Base-by-base conservation (phyloP, 2,797 vertebrate species). In the Mionectes olivaceus region DNA sequence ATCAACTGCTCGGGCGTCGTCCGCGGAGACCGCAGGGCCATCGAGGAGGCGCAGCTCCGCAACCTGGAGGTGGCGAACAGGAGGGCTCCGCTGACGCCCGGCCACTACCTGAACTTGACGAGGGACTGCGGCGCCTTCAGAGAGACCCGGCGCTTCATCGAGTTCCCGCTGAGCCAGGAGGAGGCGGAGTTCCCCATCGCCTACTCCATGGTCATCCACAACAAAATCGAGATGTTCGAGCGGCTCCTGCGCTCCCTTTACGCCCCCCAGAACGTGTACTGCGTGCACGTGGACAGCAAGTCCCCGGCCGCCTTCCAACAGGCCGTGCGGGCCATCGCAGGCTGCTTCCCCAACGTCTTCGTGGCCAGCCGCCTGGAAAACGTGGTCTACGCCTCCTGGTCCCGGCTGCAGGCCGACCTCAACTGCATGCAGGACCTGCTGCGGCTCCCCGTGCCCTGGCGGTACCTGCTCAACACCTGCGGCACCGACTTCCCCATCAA, bases 401-500 rank as follows among this genome's bases (percentile, higher is more conserved):
- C 97, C 21, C 90, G 96, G 46, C 44, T 97, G 53, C 94, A 95
- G 83, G 96, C 96, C 5, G 97, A 97, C 88, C 88, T 97, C 35
- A 95, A 96, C 89, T 97, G 96, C 80, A 91, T 97, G 92, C 67
- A 61, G 35, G 97, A 97, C 49, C 93, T 97, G 33, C 32, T 95
- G 33, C 41, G 7, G 61, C 95, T 94, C 13, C 21, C 94, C 0
- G 19, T 92, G 27, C 84, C 53, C 0, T 98, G 97, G 96, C 96
- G 60, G 25, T 97, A 97, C 5, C 0, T 95, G 28, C 82, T 97
- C 64, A 98, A 97, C 59, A 95, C 94, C 18, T 97, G 97, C 1
- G 95, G 97, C 85, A 96, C 97, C 4, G 98, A 98, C 43, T 97
- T 97, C 70, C 97, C 97, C 74, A 95, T 97, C 83, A 97, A 97